phyloP scores from a whole-genome alignment of 2,888 invertebrate species.

The Drosophila ezoana region DNA sequence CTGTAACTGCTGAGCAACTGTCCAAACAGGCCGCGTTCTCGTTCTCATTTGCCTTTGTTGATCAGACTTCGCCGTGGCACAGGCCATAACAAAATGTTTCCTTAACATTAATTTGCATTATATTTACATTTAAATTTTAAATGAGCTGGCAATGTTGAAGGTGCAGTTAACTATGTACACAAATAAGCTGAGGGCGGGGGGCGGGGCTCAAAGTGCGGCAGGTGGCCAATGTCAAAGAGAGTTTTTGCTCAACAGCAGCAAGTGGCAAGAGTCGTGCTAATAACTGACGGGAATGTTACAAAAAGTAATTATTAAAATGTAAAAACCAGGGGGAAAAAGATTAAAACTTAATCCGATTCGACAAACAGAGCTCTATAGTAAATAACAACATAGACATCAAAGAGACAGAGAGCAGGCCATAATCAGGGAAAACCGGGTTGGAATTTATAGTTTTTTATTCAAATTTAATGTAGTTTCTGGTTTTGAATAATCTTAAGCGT shows the following conservation, averaged over 20 bases:
- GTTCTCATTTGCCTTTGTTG: conserved; percentile 47
- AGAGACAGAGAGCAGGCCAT: not conserved
- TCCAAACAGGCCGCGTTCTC: conserved; percentile 61
- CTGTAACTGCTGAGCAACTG: conserved; percentile 59
- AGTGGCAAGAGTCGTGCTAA: conserved; percentile 12
- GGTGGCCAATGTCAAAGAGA: conserved; percentile 35
- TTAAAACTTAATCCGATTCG: not conserved
- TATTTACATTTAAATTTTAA: conserved; percentile 72
- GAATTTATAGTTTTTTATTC: too few relatives aligned
- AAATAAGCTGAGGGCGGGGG: conserved; percentile 3
- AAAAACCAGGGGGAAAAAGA: not conserved
- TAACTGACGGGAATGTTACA: conserved; percentile 20
- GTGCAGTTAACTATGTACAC: conserved; percentile 27
- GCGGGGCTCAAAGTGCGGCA: conserved; percentile 12
- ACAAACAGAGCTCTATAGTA: not conserved
- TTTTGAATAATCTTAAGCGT: too few relatives aligned
- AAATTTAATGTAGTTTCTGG: too few relatives aligned
- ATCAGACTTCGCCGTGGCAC: conserved; percentile 41
- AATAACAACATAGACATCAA: not conserved
- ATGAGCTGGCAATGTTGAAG: conserved; percentile 46
- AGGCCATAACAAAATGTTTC: conserved; percentile 64
- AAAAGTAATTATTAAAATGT: conserved; percentile 24
- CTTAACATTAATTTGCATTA: conserved; percentile 75
- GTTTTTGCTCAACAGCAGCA: conserved; percentile 16
- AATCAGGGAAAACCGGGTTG: too few relatives aligned